Evolutionary conservation across 2,797 vertebrate species (phyloP).

Genomic region (Gobionotothen gibberifrons): DNA sequence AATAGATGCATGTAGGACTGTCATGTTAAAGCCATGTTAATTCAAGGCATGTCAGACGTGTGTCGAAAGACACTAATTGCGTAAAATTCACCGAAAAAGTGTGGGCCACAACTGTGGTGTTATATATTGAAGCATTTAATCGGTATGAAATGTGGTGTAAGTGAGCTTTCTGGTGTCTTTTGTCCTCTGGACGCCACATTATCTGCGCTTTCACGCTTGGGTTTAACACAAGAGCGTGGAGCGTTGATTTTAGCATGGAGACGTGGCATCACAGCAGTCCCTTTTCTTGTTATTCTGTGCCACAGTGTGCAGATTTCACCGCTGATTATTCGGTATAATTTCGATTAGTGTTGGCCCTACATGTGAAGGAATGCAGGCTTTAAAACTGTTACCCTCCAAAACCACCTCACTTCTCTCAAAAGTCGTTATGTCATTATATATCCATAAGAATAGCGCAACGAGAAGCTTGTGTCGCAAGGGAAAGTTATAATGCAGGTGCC

Average conservation of each 20-base stretch:
- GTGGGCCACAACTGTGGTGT: constrained; percentile 46
- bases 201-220: constrained; percentile 81
- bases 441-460: constrained; percentile 75
- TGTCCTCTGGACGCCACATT: constrained; percentile 72
- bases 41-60: constrained; percentile 12
- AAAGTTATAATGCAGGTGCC: constrained; percentile 69
- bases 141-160: constrained; percentile 79
- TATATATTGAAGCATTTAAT: constrained; percentile 75
- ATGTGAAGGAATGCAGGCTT: constrained; percentile 19
- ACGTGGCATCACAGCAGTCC: constrained; percentile 47
- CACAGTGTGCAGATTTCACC: constrained; percentile 60
- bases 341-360: constrained; percentile 69
- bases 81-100: constrained; percentile 79
- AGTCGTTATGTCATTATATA: constrained; percentile 35
- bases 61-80: constrained; percentile 67
- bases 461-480: constrained; percentile 72
- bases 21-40: background rate
- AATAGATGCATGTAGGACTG: background rate
- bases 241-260: constrained; percentile 59
- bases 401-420: constrained; percentile 27
- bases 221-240: constrained; percentile 72
- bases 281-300: constrained; percentile 54
- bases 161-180: constrained; percentile 65
- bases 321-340: constrained; percentile 76
- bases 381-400: constrained; percentile 42